Base-by-base conservation (phyloP, 2,888 invertebrate species). In the Cerastis rubricosa region DNA sequence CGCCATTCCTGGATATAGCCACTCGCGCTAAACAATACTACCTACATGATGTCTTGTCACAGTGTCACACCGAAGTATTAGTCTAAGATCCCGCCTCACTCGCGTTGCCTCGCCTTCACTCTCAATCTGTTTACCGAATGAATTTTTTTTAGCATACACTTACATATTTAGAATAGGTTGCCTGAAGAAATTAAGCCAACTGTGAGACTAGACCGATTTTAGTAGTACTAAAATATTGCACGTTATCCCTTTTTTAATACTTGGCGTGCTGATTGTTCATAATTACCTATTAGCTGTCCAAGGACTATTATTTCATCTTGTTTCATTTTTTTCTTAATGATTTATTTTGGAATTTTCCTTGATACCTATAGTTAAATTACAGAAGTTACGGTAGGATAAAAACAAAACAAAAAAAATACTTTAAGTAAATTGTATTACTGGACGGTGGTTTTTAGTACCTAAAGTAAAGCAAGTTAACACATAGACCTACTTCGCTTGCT, bases 381-480 rank as follows among this genome's bases (percentile, higher is more conserved):
- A 57, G 2, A 29, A 29, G 17, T 59, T 59, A 59, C 29, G 17
- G 29, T 9, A 49, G 8, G 22, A 17, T 64, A 45, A 12, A 12
- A 17, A 29, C 29, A 35, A 78, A 54, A 45, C 9, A 40, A 76
- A 4, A 25, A 74, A 72, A 25, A 66, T 22, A 68, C 43, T 63
- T 40, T 29, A 17, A 63, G 9, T n/a, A 40, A 47, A 43, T 69
- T 17, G 25, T 69, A 70, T 79, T 79, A 81, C 75, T 49, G 57
- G 66, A 85, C 83, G 77, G 81, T 83, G 77, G 83, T 59, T 78
- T 83, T 80, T 76, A 68, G 68, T 74, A 45, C 49, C n/a, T 45
- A 66, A 76, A 83, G 85, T 84, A 72, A 83, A 85, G 83, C 84
- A 84, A 89, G 85, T 89, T 90, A 89, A 89, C 89, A 90, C 89